Percentiles rank a stretch among this genome's conserved stretches.
These are phyloP conservation scores for Daphoenositta chrysoptera DNA, from an alignment of 2,113 vertebrate species.

Conservation along the genomic window DNA sequence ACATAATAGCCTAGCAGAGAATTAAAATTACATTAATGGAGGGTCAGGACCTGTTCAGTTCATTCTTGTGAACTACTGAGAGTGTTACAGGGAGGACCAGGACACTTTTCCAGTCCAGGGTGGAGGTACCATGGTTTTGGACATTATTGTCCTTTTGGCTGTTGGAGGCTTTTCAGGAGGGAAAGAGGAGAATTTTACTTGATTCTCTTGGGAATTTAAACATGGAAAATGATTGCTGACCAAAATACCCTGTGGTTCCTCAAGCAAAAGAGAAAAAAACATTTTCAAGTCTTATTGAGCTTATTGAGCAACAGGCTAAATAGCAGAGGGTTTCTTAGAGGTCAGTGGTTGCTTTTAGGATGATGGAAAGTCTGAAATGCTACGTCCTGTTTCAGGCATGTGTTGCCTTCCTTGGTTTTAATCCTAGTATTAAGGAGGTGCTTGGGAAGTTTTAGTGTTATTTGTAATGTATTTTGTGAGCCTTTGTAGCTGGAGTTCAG, in stretches of 20 bases:
- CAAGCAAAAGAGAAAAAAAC: not conserved
- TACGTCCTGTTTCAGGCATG: not conserved
- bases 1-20: not conserved
- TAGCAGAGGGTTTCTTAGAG: not conserved
- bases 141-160: not conserved
- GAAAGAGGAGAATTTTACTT: not conserved
- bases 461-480: not conserved
- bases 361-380: not conserved
- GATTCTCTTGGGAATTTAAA: not conserved
- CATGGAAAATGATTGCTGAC: not conserved
- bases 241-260: not conserved
- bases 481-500: not conserved
- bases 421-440: not conserved
- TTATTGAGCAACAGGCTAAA: not conserved
- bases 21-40: not conserved
- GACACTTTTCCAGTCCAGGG: not conserved
- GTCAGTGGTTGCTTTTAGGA: not conserved
- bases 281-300: not conserved
- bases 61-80: not conserved
- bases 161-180: not conserved
- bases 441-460: not conserved
- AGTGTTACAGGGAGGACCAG: not conserved
- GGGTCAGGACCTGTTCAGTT: not conserved
- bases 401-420: not conserved
- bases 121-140: not conserved